Conservation (phyloP, 2,113 vertebrate genomes). For the Myiozetetes cayanensis region DNA sequence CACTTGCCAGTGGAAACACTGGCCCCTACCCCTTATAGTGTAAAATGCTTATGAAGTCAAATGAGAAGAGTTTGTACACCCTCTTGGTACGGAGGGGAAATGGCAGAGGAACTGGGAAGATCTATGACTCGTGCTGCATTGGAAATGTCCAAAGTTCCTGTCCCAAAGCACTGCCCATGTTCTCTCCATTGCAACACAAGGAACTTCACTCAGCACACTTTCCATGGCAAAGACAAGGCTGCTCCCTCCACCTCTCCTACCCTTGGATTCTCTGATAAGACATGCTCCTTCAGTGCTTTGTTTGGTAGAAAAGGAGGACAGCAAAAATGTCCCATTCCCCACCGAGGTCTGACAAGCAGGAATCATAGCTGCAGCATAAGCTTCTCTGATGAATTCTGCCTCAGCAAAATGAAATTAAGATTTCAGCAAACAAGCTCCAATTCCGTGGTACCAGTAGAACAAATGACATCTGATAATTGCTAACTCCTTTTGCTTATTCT, state of each 20-base stretch:
- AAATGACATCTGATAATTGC: constrained; percentile 73
- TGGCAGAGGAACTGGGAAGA: neutral
- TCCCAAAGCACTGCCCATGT: neutral
- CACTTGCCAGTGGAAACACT: neutral
- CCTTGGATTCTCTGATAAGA: neutral
- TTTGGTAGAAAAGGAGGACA: neutral
- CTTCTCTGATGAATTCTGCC: constrained; percentile 63
- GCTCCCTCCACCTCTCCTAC: neutral
- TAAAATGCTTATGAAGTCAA: neutral
- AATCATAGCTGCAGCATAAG: constrained; percentile 30
- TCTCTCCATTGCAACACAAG: neutral
- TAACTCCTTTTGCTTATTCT: constrained; percentile 73
- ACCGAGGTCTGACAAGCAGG: constrained; percentile 19
- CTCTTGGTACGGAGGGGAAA: neutral
- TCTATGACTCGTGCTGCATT: neutral
- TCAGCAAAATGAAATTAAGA: constrained; percentile 73
- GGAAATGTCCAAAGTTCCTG: neutral
- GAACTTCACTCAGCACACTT: neutral
- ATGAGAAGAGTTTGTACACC: neutral
- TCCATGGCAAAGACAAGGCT: neutral
- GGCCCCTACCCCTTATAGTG: neutral
- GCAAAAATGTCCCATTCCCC: neutral
- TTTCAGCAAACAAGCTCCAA: constrained; percentile 69
- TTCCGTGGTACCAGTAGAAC: constrained; percentile 52
- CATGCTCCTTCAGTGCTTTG: neutral